Conservation (phyloP, 1,140 invertebrate species). For the Drosophila mauritiana region DNA sequence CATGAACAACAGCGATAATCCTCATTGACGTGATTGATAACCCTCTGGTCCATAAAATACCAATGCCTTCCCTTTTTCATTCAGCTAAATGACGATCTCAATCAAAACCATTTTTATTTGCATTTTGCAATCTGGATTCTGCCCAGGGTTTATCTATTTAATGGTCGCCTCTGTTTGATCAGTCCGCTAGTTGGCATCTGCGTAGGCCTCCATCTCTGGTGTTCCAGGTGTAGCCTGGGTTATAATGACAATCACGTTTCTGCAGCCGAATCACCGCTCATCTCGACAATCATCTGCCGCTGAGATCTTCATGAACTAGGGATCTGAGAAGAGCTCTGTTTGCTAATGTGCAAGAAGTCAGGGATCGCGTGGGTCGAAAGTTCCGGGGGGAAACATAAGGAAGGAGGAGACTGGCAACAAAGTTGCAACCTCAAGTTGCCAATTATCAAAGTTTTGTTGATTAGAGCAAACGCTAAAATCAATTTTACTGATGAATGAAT, state of each 20-base stretch:
- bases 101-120: constrained; percentile 25
- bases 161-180: constrained; percentile 49
- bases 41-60: constrained; percentile 50
- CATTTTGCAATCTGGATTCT: constrained; percentile 4
- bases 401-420: constrained; percentile 43
- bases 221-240: constrained; percentile 20
- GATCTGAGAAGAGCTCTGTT: constrained; percentile 39
- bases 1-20: constrained; percentile 8
- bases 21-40: constrained; percentile 15
- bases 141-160: constrained; percentile 35
- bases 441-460: constrained; percentile 61
- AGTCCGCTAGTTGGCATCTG: constrained; percentile 21
- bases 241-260: constrained; percentile 66
- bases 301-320: constrained; percentile 21
- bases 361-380: constrained; percentile 54
- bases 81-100: neutral
- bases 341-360: constrained; percentile 64
- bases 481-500: constrained; percentile 35
- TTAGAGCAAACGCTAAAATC: constrained; percentile 44
- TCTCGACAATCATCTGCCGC: constrained; percentile 67
- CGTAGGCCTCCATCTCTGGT: constrained; percentile 40
- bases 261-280: constrained; percentile 45
- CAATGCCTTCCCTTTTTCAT: constrained; percentile 1
- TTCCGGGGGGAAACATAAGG: neutral
- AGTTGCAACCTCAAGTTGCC: constrained; percentile 59